Percentiles rank a stretch among this genome's conserved stretches.
Conservation (phyloP, 2,888 invertebrate species). For the Pinctada fucata region DNA sequence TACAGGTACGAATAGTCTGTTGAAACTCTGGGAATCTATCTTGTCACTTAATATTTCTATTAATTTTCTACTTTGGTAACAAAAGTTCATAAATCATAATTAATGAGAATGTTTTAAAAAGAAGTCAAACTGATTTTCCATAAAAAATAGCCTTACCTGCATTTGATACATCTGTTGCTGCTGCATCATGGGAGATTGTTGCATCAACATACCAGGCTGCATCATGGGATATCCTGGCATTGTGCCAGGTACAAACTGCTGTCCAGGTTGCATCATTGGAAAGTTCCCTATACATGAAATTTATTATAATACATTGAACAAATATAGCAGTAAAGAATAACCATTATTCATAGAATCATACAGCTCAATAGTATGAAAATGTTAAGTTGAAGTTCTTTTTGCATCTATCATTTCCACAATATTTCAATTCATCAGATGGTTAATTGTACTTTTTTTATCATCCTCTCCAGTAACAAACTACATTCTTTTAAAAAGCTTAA, state of each 20-base stretch:
- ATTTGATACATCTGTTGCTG: conserved; percentile 49
- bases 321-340: background rate
- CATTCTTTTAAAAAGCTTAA: no score
- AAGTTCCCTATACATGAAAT: conserved; percentile 27
- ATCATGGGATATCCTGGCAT: conserved; percentile 48
- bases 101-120: background rate
- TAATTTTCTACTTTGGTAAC: no score
- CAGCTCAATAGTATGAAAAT: background rate
- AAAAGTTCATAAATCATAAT: no score
- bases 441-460: no score
- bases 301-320: background rate
- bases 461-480: no score
- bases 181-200: conserved; percentile 37
- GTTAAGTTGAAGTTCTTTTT: background rate
- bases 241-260: conserved; percentile 39
- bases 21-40: no score
- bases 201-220: conserved; percentile 40
- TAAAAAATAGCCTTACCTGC: conserved; percentile 39
- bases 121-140: background rate
- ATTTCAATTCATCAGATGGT: no score
- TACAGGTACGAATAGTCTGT: no score
- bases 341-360: no score
- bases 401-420: no score
- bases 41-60: no score
- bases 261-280: conserved; percentile 41